Base-by-base conservation (phyloP, 2,888 invertebrate species). In the Amblyteles armatorius region DNA sequence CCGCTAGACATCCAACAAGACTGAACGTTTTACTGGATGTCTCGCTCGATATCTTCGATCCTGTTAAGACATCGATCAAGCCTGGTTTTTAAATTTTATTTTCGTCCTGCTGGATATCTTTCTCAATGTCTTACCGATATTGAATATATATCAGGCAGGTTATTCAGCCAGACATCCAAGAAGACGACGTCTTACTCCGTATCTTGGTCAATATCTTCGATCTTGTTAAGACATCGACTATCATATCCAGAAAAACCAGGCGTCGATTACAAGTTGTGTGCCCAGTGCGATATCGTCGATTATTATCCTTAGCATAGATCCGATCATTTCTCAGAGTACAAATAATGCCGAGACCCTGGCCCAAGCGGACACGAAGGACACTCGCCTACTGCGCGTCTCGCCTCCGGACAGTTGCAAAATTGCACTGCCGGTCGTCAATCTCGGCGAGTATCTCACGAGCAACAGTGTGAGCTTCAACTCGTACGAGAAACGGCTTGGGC, bases 401-500 rank as follows among this genome's bases (percentile, higher is more conserved):
- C 94, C 96, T 88, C 93, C 96, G 90, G 94, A 96, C 0, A 95
- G 95, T 22, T 95, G 95, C 2, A 94, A 95, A 88, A 96, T 97
- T 73, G 96, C 97, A 89, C 92, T 97, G 36, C 97, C 97, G 0
- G 95, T 96, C 60, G 95, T 97, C 22, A 96, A 96, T 90, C 95
- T 97, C 68, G 96, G 96, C 57, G 97, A 97, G 91, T 97, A 96
- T 91, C 94, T 97, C 52, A 97, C 97, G 82, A 97, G 96, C 89
- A 96, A 97, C 90, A 97, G 96, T 90, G 96, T 98, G 26, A 97
- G 97, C 92, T 95, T 98, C 88, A 96, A 96, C 76, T 96, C 97
- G 0, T 97, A 97, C 89, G 96, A 97, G 88, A 96, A 96, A 91
- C 95, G 97, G 52, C 95, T 97, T 90, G 96, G 96, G 3, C 93